Evolutionary conservation across 2,888 invertebrate species (phyloP), one percentile per base, ranked within the genome.

Genomic region (Gastracanthus pulcherrimus): DNA sequence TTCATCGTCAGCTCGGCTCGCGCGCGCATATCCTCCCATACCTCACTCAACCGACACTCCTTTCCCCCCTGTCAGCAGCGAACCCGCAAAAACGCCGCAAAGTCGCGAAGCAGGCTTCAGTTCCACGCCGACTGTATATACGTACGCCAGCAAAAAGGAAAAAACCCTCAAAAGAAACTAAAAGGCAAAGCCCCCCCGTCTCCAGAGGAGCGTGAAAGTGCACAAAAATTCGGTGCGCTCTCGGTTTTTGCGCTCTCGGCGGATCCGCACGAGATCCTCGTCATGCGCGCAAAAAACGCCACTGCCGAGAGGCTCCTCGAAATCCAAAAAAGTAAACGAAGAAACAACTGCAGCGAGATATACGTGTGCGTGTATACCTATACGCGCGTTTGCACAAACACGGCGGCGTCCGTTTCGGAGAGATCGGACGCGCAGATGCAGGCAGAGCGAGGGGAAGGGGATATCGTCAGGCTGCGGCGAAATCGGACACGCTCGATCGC

Each of bases 401-500:
- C n/a, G 26, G 48, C 23, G 55, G 34, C 34, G 34, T n/a, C 11
- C 7, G 19, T 7, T 19, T 3, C 3, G 23, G 66, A 9, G 58
- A 62, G 62, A 74, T 74, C 60, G 62, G 72, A 31, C 7, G 26
- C 31, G 13, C 29, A 45, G 72, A 75, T 66, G 55, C 55, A 19
- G 31, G n/a, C n/a, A 9, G 55, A n/a, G 13, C 19, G 66, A 31
- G 55, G 23, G 51, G 34, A 19, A 64, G 19, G 48, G n/a, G 7
- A 66, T n/a, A 29, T 55, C 83, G 84, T 77, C 83, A 83, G 80
- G 82, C 82, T 80, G 81, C 81, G 82, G 82, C 80, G 81, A 83
- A 84, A 84, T 85, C 84, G 80, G 85, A 84, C 79, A 80, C 83
- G 85, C 84, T 85, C 81, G 85, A 85, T 85, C 85, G 84, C 83